A percentile compares a stretch with the other conserved stretches of the same genome.
Conservation (phyloP, 2,113 vertebrate genomes). For the Ageneiosus marmoratus region DNA sequence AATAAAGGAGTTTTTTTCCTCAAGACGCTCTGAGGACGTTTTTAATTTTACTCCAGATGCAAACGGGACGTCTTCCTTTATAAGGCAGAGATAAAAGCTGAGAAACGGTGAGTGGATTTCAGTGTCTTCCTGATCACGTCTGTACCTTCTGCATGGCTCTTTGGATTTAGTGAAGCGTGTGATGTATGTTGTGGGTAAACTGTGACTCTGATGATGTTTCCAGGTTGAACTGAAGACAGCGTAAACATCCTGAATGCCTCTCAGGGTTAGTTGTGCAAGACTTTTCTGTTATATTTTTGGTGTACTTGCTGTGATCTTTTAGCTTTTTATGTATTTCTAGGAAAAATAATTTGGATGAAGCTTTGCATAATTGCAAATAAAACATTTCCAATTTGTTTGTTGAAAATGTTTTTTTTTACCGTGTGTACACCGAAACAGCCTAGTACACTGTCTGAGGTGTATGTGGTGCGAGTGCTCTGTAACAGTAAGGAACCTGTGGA, state of each 20-base stretch:
- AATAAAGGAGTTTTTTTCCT: constrained; percentile 27
- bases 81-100: constrained; percentile 3
- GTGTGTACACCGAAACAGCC: neutral
- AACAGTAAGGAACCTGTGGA: constrained; percentile 4
- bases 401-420: constrained; percentile 41
- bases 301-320: neutral
- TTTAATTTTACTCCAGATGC: constrained; percentile 42
- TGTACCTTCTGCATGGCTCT: neutral
- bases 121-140: neutral
- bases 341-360: constrained; percentile 43
- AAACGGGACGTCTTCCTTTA: constrained; percentile 31
- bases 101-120: constrained; percentile 47
- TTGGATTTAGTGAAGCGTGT: neutral
- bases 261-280: constrained; percentile 56
- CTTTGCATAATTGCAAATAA: constrained; percentile 51
- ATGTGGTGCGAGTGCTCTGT: neutral
- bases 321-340: constrained; percentile 23
- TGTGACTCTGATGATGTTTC: constrained; percentile 40
- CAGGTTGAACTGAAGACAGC: constrained; percentile 50
- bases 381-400: constrained; percentile 48
- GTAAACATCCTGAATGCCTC: constrained; percentile 45
- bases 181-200: constrained; percentile 1
- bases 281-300: constrained; percentile 23
- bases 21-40: constrained; percentile 40
- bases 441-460: neutral